Evolutionary conservation across 2,113 vertebrate genomes (phyloP).

Genomic region (Xenopus laevis): DNA sequence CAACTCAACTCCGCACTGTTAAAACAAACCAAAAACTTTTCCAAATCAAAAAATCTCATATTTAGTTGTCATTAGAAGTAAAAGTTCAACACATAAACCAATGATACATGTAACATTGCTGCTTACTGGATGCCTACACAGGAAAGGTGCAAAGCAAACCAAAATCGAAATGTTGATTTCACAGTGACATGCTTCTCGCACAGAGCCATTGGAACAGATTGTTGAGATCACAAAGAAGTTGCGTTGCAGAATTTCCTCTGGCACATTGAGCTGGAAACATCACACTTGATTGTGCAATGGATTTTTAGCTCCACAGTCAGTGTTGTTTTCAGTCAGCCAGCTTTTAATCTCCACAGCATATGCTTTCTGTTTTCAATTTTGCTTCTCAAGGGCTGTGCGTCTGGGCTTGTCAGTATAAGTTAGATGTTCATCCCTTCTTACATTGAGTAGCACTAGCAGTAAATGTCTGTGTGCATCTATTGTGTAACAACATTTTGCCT

Average conservation of each 20-base stretch:
- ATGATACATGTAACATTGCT: too few relatives aligned
- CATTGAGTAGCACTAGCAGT: background rate
- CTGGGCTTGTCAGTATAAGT: constrained; percentile 39
- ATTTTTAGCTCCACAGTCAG: constrained; percentile 29
- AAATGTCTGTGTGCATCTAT: background rate
- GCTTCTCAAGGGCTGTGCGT: constrained; percentile 11
- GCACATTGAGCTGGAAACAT: constrained; percentile 24
- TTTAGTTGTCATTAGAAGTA: too few relatives aligned
- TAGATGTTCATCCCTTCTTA: constrained; percentile 16
- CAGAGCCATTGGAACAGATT: constrained; percentile 22
- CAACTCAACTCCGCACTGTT: too few relatives aligned
- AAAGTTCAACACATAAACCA: too few relatives aligned
- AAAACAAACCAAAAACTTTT: too few relatives aligned
- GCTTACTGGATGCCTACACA: background rate
- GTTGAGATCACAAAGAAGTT: constrained; percentile 16
- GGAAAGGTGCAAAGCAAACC: background rate
- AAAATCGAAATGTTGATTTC: background rate
- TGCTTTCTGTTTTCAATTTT: constrained; percentile 2
- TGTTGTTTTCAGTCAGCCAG: constrained; percentile 29
- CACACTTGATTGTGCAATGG: constrained; percentile 32
- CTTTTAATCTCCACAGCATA: constrained; percentile 4
- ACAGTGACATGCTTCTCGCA: constrained; percentile 21
- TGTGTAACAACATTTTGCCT: constrained; percentile 8
- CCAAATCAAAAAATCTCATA: too few relatives aligned
- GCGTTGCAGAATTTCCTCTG: constrained; percentile 31